Conservation (phyloP, 37 sponge, comb jelly and placozoan species). For the Aphrocallistes beatrix region DNA sequence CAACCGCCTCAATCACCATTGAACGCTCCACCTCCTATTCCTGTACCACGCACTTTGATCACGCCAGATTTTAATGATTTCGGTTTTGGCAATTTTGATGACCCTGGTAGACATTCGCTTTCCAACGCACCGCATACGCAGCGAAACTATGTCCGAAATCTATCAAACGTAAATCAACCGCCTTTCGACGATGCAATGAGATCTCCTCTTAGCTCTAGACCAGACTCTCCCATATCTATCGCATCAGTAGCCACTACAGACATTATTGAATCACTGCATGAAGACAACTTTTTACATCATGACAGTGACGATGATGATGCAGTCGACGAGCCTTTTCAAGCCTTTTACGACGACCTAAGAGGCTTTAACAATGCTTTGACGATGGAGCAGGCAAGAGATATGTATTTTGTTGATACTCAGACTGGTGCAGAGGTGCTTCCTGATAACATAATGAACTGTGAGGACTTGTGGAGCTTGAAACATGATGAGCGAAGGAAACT, state of each 20-base stretch:
- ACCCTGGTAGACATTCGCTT: too few species aligned
- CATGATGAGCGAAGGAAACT: constrained; percentile 34
- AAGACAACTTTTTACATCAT: background rate
- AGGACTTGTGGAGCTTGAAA: background rate
- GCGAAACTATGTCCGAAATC: too few species aligned
- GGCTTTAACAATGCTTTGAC: background rate
- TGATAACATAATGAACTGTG: background rate
- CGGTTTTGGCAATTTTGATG: too few species aligned
- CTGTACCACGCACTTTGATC: too few species aligned
- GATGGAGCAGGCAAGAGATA: background rate
- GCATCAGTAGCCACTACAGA: background rate
- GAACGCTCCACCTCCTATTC: background rate
- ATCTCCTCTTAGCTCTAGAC: background rate
- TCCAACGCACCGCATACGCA: too few species aligned
- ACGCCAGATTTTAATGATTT: too few species aligned
- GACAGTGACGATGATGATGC: constrained; percentile 17
- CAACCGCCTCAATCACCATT: background rate
- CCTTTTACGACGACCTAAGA: background rate
- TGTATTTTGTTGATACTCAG: background rate
- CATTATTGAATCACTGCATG: background rate
- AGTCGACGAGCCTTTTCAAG: background rate
- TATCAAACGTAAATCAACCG: background rate
- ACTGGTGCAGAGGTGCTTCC: background rate
- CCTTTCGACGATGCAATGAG: background rate
- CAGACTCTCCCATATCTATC: background rate